A percentile compares a stretch with the other conserved stretches of the same genome.
Evolutionary conservation across 2,888 invertebrate genomes (phyloP).

Genomic region (Harpagoxenus sublaevis): DNA sequence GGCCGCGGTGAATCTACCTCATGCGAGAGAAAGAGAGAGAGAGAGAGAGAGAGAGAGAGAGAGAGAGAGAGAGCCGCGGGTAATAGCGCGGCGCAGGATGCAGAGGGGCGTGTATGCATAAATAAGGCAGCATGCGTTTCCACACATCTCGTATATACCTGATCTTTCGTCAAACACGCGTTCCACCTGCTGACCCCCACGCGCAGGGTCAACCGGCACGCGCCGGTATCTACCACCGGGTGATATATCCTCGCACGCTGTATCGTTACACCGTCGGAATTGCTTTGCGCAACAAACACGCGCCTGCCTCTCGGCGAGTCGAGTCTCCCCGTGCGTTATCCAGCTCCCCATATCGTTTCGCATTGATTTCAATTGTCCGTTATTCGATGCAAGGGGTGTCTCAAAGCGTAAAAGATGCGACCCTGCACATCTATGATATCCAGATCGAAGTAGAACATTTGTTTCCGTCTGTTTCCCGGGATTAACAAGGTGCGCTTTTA

Average conservation of each 20-base stretch:
- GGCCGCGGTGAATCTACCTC: background rate
- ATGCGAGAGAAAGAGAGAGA: too few species aligned
- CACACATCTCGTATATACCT: slow-evolving; percentile 34
- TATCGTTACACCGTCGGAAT: background rate
- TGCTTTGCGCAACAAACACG: background rate
- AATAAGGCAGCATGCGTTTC: slow-evolving; percentile 60
- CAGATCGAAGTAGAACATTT: background rate
- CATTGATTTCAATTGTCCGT: background rate
- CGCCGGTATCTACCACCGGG: slow-evolving; percentile 63
- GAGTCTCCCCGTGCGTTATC: background rate
- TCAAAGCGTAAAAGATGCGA: background rate
- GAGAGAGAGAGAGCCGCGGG: background rate
- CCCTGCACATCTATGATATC: background rate
- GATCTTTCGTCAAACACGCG: slow-evolving; percentile 64
- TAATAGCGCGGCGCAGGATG: slow-evolving; percentile 25
- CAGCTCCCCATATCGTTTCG: background rate
- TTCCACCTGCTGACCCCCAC: slow-evolving; percentile 68
- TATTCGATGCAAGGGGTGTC: background rate
- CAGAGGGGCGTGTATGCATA: slow-evolving; percentile 56
- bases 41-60: background rate
- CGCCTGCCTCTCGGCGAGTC: background rate
- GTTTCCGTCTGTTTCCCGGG: background rate
- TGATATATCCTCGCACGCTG: slow-evolving; percentile 25
- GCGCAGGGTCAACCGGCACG: slow-evolving; percentile 71
- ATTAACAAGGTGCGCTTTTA: slow-evolving; percentile 24